Base-by-base conservation (phyloP, 2,888 invertebrate genomes). In the Sesamia inferens region DNA sequence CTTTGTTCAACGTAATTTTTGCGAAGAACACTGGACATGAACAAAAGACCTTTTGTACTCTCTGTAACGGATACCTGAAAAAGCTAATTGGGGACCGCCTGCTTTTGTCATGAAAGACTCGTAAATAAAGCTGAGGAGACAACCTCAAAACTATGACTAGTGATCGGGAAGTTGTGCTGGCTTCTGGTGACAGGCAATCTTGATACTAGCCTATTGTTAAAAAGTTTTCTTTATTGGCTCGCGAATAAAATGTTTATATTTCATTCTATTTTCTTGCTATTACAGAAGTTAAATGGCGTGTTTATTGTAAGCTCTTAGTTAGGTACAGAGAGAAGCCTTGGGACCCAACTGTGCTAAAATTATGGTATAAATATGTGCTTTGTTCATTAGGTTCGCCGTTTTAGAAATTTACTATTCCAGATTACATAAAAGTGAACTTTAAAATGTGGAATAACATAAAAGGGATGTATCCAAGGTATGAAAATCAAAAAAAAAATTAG, bases 1-100 rank as follows among this genome's bases (percentile, higher is more conserved):
- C 88, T 81, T 93, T 93, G 93, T 93, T 91, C 87, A 82, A 79
- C 75, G 89, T 90, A 91, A 93, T 94, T 93, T 92, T 93, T 88
- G 85, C 89, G 74, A 88, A 91, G 90, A 92, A 90, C 83, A 82
- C 85, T 84, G 39, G 7, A 39, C 39, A 80, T 85, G 85, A 89
- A 91, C 90, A 90, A 92, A 86, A 78, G 87, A 58, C 59, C 76
- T 78, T 79, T 84, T 85, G 81, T 84, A 63, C 8, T 78, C 81
- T 78, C 54, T 67, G 82, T 73, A 84, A 85, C 78, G 74, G 82
- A 83, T 83, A 85, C 80, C 76, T 76, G 72, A 76, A 78, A 79
- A 82, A 85, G 74, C 82, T 84, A 83, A 87, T 85, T 79, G 71
- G 77, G 39, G 47, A 51, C 48, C 68, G 69, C 39, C 65, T 71